Conservation (phyloP, 2,888 invertebrate genomes). For the Euzetes globulus region DNA sequence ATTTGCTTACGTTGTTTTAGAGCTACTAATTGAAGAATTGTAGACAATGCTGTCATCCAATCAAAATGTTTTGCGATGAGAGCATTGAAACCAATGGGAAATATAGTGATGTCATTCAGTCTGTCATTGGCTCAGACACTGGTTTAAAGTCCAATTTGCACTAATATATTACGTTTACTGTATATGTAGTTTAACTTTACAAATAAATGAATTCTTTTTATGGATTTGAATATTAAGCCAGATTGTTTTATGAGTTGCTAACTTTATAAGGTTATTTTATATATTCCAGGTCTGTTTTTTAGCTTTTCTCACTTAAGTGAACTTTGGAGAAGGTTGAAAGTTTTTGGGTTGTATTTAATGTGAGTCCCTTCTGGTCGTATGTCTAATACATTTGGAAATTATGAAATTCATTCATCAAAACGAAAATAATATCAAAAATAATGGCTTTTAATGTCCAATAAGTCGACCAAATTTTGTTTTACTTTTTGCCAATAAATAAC, state of each 20-base stretch:
- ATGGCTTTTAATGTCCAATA: neutral
- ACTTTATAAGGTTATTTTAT: no score
- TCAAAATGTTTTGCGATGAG: neutral
- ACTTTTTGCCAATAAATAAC: no score
- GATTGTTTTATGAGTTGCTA: no score
- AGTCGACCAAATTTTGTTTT: neutral
- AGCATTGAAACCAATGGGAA: neutral
- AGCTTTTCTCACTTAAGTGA: no score
- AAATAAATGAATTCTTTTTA: no score
- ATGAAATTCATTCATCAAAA: slow-evolving; percentile 7
- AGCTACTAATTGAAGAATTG: neutral
- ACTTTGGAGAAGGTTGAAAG: no score
- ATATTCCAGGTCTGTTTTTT: no score
- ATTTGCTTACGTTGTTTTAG: neutral
- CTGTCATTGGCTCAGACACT: neutral
- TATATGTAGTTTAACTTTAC: neutral
- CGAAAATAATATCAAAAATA: neutral
- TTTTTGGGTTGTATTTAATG: neutral
- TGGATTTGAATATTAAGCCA: no score
- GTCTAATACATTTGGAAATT: neutral
- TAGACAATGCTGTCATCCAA: neutral
- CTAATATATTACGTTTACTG: slow-evolving; percentile 10
- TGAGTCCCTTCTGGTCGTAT: neutral
- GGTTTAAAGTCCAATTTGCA: neutral
- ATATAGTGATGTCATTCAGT: neutral